Conservation (phyloP, 1,140 invertebrate species). For the Ridgeia piscesae region DNA sequence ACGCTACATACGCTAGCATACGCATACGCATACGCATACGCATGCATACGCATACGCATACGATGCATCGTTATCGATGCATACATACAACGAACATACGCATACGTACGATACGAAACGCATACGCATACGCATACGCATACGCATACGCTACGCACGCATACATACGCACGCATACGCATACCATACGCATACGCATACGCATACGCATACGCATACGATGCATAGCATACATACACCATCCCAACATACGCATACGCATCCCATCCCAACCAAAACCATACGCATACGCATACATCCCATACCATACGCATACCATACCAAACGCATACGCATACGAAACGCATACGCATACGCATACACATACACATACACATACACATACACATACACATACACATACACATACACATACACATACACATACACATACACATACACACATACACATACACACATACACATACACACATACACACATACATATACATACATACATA, state of each 20-base stretch:
- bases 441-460: neutral
- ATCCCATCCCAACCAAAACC: too few relatives aligned
- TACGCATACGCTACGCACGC: neutral
- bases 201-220: neutral
- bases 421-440: neutral
- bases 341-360: neutral
- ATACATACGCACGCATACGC: neutral
- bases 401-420: neutral
- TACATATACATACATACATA: neutral
- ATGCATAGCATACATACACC: neutral
- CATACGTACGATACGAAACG: neutral
- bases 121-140: neutral
- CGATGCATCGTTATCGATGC: neutral
- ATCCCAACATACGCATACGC: neutral
- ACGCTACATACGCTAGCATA: too few relatives aligned
- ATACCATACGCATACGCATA: neutral
- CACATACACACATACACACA: neutral
- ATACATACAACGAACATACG: neutral
- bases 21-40: neutral
- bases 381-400: neutral
- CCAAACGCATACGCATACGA: neutral
- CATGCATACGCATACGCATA: neutral
- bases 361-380: neutral
- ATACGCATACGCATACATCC: too few relatives aligned
- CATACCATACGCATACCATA: neutral